Evolutionary conservation across 2,113 vertebrate genomes (phyloP).

Genomic region (Trochalopteron elliotii): DNA sequence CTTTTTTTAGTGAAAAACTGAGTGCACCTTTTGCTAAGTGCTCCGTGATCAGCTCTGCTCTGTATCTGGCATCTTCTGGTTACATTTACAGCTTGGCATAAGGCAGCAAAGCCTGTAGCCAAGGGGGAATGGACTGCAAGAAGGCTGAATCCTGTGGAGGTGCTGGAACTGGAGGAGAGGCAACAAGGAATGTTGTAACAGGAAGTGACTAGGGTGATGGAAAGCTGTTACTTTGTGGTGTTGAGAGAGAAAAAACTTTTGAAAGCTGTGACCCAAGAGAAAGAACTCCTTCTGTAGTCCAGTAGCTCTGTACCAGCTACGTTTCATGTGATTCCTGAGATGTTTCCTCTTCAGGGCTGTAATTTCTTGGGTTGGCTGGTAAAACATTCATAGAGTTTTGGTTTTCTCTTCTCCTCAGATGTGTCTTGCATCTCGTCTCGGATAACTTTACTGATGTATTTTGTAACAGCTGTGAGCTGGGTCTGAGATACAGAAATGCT

Average conservation of each 20-base stretch:
- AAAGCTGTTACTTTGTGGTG: not conserved
- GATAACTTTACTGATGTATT: not conserved
- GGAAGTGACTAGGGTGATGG: not conserved
- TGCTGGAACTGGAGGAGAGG: not conserved
- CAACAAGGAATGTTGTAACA: not conserved
- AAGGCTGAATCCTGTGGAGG: not conserved
- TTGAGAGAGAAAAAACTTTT: not conserved
- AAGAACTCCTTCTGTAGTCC: not conserved
- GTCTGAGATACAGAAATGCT: not conserved
- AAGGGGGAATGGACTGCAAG: not conserved
- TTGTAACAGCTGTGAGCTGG: not conserved
- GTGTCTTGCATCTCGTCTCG: not conserved
- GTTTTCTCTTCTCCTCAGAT: not conserved
- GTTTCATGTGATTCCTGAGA: not conserved
- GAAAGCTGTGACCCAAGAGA: not conserved
- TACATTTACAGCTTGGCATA: not conserved
- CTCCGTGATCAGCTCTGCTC: not conserved
- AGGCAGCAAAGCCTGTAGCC: not conserved
- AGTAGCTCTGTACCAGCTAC: not conserved
- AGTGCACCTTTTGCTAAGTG: not conserved
- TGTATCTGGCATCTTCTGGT: not conserved
- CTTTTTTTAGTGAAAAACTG: not conserved
- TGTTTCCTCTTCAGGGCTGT: not conserved
- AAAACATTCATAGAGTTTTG: not conserved
- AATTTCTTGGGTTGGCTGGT: not conserved